These are phyloP conservation scores for Hypselothyrea guttata DNA, from an alignment of 2,888 invertebrate genomes.

Conservation along the genomic window DNA sequence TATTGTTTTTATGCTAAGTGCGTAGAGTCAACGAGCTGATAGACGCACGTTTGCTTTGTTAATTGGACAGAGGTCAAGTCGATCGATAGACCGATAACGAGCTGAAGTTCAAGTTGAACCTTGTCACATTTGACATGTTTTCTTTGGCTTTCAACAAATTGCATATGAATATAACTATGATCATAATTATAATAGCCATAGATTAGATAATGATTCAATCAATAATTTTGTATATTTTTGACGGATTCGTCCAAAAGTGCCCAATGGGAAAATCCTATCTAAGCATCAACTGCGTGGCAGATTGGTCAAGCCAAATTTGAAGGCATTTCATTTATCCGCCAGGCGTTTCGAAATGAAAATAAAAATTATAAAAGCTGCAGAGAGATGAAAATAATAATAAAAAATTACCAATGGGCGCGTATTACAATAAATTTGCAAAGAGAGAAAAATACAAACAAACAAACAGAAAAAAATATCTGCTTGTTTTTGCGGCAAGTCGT, in stretches of 20 bases:
- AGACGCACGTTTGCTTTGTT: conserved; percentile 33
- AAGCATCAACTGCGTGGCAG: conserved; percentile 29
- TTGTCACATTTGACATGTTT: conserved; percentile 41
- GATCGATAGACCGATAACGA: conserved; percentile 45
- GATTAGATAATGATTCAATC: conserved; percentile 29
- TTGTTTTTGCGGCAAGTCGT: conserved; percentile 44
- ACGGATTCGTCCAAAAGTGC: conserved; percentile 32
- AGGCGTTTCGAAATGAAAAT: conserved; percentile 63
- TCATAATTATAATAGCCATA: conserved; percentile 14
- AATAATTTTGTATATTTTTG: conserved; percentile 19
- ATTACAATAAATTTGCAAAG: conserved; percentile 65
- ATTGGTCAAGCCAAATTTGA: conserved; percentile 51
- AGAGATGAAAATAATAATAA: conserved; percentile 53
- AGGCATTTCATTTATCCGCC: conserved; percentile 51
- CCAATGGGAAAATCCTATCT: conserved; percentile 38
- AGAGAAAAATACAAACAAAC: conserved; percentile 16
- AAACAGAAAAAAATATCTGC: conserved; percentile 19
- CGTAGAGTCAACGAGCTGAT: conserved; percentile 13
- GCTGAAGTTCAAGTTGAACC: conserved; percentile 55
- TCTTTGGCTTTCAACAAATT: conserved; percentile 15
- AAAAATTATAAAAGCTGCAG: conserved; percentile 39
- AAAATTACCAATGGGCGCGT: conserved; percentile 72
- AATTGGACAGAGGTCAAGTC: conserved; percentile 64
- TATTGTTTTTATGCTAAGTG: conserved; percentile 47
- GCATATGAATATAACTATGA: conserved; percentile 12